Evolutionary conservation across 2,113 vertebrate genomes (phyloP), one percentile per base, ranked within the genome.

Genomic region (Rhodinocichla rosea): DNA sequence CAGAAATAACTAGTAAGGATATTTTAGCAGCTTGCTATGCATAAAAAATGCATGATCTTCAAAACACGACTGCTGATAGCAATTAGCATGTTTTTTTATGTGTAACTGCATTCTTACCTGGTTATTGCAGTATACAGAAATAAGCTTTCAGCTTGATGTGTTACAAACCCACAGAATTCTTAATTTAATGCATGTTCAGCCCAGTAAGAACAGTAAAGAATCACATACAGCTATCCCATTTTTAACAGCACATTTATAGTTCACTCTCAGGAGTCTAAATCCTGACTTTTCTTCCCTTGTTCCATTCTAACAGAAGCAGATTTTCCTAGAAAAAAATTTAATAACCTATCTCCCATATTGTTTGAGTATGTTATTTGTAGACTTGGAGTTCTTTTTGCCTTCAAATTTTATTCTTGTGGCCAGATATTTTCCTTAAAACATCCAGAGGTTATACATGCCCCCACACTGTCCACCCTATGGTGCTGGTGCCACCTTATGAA

Each of bases 31-130:
- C 64, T 91, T 86, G 35, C 33, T 56, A 49, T 64, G 44, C 50
- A 75, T 88, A 69, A 94, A 92, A 91, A 69, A 53, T 55, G 63
- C 68, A 64, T 53, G 68, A 64, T 90, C 83, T 81, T 88, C 56
- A 73, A 76, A 89, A 87, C 52, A 67, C 0, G 0, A 80, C 57
- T 3, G 4, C 49, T 89, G 76, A 83, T 60, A 82, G 85, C 76
- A 90, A 92, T 96, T 93, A 96, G 49, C 40, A 67, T 75, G 56
- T 75, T 83, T 86, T 95, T 88, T 62, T 82, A 50, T 56, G 64
- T 91, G 60, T 80, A 93, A 92, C 71, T 53, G 64, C 40, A 78
- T 94, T 96, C 82, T 71, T 90, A 93, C 90, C 82, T 83, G 80
- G 28, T 64, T 94, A 39, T 42, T 87, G 35, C 49, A 90, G 71